A percentile compares a stretch with the other conserved stretches of the same genome.
Evolutionary conservation across 64 coral and sea anemone genomes (phyloP).

Genomic region (Dendronephthya gigantea): DNA sequence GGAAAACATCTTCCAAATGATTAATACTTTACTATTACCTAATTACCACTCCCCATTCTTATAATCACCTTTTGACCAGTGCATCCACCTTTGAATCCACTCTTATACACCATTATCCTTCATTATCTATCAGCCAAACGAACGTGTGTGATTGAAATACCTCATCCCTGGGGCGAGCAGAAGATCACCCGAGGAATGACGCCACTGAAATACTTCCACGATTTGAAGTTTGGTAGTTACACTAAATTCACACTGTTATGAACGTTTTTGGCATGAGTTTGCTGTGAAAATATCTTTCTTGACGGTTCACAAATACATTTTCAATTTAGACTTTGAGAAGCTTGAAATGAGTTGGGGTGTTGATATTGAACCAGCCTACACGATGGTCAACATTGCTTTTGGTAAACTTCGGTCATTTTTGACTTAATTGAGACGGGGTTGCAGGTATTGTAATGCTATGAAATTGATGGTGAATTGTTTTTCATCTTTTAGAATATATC

Average conservation of each 20-base stretch:
- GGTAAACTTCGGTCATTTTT: neutral
- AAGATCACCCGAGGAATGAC: slow-evolving; percentile 56
- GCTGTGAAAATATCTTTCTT: too few species aligned
- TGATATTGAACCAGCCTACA: slow-evolving; percentile 65
- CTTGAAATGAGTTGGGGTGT: slow-evolving; percentile 94
- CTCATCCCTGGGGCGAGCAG: slow-evolving; percentile 62
- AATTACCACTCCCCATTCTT: too few species aligned
- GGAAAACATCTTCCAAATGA: too few species aligned
- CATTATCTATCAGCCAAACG: slow-evolving; percentile 45
- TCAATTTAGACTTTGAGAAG: slow-evolving; percentile 50
- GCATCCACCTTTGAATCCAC: neutral
- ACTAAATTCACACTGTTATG: too few species aligned
- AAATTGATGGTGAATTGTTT: neutral
- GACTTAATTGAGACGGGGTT: neutral
- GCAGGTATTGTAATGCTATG: neutral
- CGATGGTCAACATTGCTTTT: slow-evolving; percentile 76
- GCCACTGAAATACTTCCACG: slow-evolving; percentile 78
- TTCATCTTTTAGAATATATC: slow-evolving; percentile 53
- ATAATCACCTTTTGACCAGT: neutral
- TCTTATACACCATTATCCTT: neutral
- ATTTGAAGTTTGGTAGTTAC: slow-evolving; percentile 74
- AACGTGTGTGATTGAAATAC: slow-evolving; percentile 49
- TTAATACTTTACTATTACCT: too few species aligned
- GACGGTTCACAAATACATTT: too few species aligned
- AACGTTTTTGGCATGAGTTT: too few species aligned